phyloP scores from a whole-genome alignment of 2,888 invertebrate species.

The Nineta flava region DNA sequence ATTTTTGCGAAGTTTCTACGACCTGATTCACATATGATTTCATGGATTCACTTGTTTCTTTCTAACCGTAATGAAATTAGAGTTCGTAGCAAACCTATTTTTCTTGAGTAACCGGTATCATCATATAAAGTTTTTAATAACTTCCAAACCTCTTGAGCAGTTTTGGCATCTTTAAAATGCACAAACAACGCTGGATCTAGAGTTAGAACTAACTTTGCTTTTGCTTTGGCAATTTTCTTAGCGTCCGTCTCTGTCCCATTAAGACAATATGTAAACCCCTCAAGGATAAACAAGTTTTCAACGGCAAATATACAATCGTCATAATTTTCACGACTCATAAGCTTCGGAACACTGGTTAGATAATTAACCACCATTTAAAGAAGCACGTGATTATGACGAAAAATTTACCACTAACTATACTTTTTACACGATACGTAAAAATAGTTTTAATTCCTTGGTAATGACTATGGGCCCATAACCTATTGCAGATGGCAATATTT shows the following conservation, averaged over 20 bases:
- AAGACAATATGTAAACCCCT: constrained; percentile 10
- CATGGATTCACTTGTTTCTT: constrained; percentile 16
- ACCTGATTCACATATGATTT: constrained; percentile 17
- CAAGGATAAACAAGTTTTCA: constrained; percentile 13
- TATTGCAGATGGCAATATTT: too few species aligned
- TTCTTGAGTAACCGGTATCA: constrained; percentile 17
- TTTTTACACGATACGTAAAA: too few species aligned
- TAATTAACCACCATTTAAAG: constrained; percentile 9
- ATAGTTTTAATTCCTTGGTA: too few species aligned
- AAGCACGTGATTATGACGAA: too few species aligned
- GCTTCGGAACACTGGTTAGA: constrained; percentile 12
- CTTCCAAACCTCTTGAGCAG: constrained; percentile 14
- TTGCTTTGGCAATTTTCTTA: constrained; percentile 15
- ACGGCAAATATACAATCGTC: constrained; percentile 14
- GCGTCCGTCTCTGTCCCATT: constrained; percentile 10
- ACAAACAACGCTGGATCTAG: constrained; percentile 15
- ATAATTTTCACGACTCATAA: too few species aligned
- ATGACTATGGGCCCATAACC: too few species aligned
- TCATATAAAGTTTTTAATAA: constrained; percentile 16
- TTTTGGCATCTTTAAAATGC: constrained; percentile 14
- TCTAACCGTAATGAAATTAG: constrained; percentile 17
- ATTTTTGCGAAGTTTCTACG: constrained; percentile 15
- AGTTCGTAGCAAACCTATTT: constrained; percentile 15
- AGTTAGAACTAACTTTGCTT: constrained; percentile 15
- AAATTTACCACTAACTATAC: too few species aligned